Base-by-base conservation (phyloP, 2,888 invertebrate genomes). In the Cyclophora albipunctata region DNA sequence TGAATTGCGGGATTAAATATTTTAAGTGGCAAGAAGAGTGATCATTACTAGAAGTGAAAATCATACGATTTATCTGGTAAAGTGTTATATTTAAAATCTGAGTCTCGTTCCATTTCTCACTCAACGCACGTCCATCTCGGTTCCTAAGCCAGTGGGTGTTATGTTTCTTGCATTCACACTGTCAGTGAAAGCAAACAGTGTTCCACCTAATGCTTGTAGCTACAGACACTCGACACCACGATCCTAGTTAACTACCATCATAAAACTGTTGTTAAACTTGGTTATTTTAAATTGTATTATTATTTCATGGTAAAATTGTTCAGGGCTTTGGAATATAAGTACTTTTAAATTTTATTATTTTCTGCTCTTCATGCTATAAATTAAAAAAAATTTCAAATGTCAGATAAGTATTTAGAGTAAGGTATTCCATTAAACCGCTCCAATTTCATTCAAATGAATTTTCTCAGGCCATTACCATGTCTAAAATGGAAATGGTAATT, bases 111-210 rank as follows among this genome's bases (percentile, higher is more conserved):
- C 53, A 57, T 56, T 53, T 54, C 53, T 53, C 55, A 51, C 57
- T 53, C 53, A 42, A 42, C 48, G 59, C 53, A 46, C 55, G 48
- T 59, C 59, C 69, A 71, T 73, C 73, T 71, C 60, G 51, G 55
- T 58, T 66, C 60, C 59, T 60, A 58, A 59, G 62, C 57, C 60
- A 66, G 75, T 74, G 73, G 76, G 82, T 81, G 78, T 85, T 74
- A 70, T 70, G 75, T 85, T 83, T 78, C 85, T 68, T 71, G 72
- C 75, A 74, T 81, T 78, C 75, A 78, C 69, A 71, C 69, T 64
- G 69, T 57, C 69, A 80, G 84, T 78, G 86, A 86, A 85, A 87
- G 85, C 85, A 79, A 80, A 84, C 80, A 73, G 71, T 81, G 82
- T 79, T 80, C 74, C 78, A 78, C 75, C 78, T 79, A 76, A 78